Evolutionary conservation across 35 echinoderm and acorn worm genomes (phyloP).

Genomic region (Lytechinus pictus): DNA sequence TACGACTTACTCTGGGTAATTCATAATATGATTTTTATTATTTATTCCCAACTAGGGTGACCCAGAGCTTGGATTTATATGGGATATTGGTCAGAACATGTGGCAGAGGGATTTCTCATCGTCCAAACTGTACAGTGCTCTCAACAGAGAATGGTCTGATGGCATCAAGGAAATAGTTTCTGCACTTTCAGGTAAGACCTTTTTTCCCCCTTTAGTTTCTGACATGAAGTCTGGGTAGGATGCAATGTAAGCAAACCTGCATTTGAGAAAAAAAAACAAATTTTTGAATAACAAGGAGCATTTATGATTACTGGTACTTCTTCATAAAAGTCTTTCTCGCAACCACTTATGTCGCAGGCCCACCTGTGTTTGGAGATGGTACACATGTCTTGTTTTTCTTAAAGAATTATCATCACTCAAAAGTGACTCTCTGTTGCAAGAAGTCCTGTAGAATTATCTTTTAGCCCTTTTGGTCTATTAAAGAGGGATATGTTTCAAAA

Average conservation of each 20-base stretch:
- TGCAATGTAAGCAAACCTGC: neutral
- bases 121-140: constrained; percentile 67
- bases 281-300: no score
- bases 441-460: no score
- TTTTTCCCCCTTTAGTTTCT: neutral
- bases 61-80: constrained; percentile 85
- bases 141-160: constrained; percentile 96
- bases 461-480: no score
- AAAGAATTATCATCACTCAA: no score
- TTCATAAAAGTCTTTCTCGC: neutral
- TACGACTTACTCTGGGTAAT: no score
- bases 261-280: no score
- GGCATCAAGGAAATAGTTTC: constrained; percentile 79
- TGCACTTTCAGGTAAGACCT: constrained; percentile 61
- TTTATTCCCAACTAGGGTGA: constrained; percentile 62
- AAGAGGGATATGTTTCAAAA: no score
- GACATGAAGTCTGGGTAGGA: neutral
- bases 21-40: neutral
- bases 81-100: constrained; percentile 91
- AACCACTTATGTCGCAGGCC: no score
- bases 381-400: no score
- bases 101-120: constrained; percentile 89
- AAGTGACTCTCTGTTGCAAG: no score
- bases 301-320: neutral
- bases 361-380: no score